Conservation (phyloP, 2,113 vertebrate species). For the Gavia stellata region DNA sequence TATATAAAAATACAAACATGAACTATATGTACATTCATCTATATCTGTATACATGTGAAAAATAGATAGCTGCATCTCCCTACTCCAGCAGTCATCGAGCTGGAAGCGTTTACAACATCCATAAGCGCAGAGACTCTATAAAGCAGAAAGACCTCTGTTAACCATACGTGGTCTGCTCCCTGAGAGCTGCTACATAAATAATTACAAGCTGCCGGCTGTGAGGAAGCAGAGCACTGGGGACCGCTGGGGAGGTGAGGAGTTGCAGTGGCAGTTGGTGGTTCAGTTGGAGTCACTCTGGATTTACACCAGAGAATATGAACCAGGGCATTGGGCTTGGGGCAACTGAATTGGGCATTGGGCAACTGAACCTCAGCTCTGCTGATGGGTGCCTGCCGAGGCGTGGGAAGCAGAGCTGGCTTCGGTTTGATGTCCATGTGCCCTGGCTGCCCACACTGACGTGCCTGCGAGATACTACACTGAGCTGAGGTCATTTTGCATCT, state of each 20-base stretch:
- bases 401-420: not conserved
- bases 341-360: no score
- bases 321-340: no score
- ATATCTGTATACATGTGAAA: not conserved
- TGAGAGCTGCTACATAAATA: not conserved
- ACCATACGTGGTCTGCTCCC: rapidly evolving
- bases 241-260: not conserved
- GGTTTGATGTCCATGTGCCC: not conserved
- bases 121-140: not conserved
- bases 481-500: not conserved
- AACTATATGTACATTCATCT: not conserved
- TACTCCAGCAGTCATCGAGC: not conserved
- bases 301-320: no score
- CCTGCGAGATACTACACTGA: rapidly evolving
- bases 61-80: not conserved
- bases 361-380: not conserved
- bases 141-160: not conserved
- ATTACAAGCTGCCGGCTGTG: not conserved
- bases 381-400: no score
- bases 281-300: no score
- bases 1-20: not conserved
- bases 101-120: not conserved
- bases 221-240: not conserved
- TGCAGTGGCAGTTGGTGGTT: rapidly evolving
- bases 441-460: not conserved